Base-by-base conservation (phyloP, 2,113 vertebrate species). In the Elanoides forficatus region DNA sequence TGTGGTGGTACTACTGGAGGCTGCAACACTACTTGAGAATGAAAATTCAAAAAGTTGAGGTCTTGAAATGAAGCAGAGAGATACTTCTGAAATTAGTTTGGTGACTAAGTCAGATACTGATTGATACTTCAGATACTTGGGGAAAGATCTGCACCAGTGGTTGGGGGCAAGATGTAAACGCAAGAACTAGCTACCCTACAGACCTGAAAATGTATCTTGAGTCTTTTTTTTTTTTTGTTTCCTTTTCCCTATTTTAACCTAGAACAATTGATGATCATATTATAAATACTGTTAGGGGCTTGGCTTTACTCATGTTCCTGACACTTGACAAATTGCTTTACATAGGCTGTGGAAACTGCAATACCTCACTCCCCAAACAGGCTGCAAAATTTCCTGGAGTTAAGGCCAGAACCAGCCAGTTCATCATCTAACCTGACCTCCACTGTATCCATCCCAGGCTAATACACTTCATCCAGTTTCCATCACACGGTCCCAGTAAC, bases 1-100 rank as follows among this genome's bases (percentile, higher is more conserved):
- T 88, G 26, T 45, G 40, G 42, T 86, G 42, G 27, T 78, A 62
- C 17, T 80, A 11, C 20, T 81, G 59, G 66, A 86, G 58, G 38
- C 40, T 68, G 13, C 10, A 85, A 38, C 0, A 0, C 19, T 86
- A 26, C 85, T 42, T 70, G 18, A 58, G 38, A 53, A n/a, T 59
- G 42, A 93, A 92, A 88, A 93, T 50, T 93, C 29, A 55, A 65
- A 74, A 53, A 27, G 22, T 15, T 86, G 66, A 88, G 58, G 23
- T 65, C 9, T 23, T 85, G 66, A 48, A 76, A 76, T 62, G n/a
- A 65, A 83, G 21, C 38, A 48, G 30, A 75, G 48, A 29, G 53
- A 19, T 60, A 73, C 80, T 91, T 91, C 65, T 92, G 72, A 93
- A 94, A 95, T 72, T 73, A 83, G 32, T 81, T 91, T 83, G 76